A percentile compares a stretch with the other conserved stretches of the same genome.
These are phyloP conservation scores for Sciaenops ocellatus DNA, from an alignment of 2,797 vertebrate species.

Conservation along the genomic window DNA sequence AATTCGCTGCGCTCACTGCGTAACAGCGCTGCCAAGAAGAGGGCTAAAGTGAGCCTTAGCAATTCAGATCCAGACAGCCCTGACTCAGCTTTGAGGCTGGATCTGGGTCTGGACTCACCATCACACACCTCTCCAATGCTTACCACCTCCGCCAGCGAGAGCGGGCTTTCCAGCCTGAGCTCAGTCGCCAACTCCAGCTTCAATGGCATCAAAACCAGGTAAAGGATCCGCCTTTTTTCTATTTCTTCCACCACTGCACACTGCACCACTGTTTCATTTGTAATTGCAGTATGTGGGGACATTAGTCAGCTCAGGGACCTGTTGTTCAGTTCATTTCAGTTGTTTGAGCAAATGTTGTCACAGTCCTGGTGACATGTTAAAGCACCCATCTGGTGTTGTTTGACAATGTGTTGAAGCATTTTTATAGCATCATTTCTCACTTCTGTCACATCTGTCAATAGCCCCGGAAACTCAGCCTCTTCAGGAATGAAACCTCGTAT, in stretches of 20 bases:
- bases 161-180: constrained; percentile 87
- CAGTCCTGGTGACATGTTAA: constrained; percentile 7
- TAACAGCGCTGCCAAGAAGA: constrained; percentile 95
- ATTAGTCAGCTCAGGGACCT: background rate
- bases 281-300: background rate
- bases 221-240: background rate
- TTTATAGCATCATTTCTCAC: constrained; percentile 36
- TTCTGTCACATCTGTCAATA: constrained; percentile 63
- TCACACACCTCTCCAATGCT: constrained; percentile 84
- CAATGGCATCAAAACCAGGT: constrained; percentile 78
- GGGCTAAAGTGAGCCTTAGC: constrained; percentile 88
- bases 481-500: constrained; percentile 69
- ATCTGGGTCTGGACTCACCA: constrained; percentile 82
- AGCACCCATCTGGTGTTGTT: constrained; percentile 17
- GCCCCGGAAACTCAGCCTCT: constrained; percentile 71
- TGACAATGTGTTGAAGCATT: constrained; percentile 24
- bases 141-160: constrained; percentile 87
- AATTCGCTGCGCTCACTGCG: constrained; percentile 91
- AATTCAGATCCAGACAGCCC: constrained; percentile 89
- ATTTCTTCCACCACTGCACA: background rate
- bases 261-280: background rate
- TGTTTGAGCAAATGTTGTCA: background rate
- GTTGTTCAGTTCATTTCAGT: background rate
- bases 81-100: constrained; percentile 86
- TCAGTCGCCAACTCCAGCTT: constrained; percentile 74